These are phyloP conservation scores for Calidris pygmaea DNA, from an alignment of 2,113 vertebrate genomes.

Conservation along the genomic window DNA sequence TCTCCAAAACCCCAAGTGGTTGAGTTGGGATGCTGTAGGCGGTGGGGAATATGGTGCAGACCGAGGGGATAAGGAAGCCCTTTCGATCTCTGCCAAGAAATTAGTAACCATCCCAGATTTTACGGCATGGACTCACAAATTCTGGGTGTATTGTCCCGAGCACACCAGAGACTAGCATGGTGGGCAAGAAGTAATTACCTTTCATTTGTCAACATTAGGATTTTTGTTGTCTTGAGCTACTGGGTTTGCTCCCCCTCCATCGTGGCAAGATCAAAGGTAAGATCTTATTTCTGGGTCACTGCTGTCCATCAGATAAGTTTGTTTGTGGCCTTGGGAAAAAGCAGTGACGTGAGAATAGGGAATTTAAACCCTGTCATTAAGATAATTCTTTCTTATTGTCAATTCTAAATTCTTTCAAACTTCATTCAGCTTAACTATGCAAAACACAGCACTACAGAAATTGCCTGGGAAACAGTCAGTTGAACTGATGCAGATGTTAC, in stretches of 20 bases:
- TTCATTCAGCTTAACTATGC: conserved; percentile 23
- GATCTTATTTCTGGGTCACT: conserved; percentile 53
- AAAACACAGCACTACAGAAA: not conserved
- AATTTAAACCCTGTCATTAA: conserved; percentile 46
- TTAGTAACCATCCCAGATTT: not conserved
- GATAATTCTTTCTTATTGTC: conserved; percentile 55
- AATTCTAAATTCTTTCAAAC: conserved; percentile 60
- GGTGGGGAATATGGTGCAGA: not conserved
- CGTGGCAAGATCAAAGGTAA: conserved; percentile 50
- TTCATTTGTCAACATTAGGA: conserved; percentile 37
- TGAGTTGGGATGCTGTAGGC: not conserved
- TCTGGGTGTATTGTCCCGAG: not conserved
- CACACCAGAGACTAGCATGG: not conserved
- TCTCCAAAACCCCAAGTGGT: not conserved
- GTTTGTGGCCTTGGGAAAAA: conserved; percentile 38
- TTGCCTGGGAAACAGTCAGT: not conserved
- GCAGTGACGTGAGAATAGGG: not conserved
- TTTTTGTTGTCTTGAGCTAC: conserved; percentile 43
- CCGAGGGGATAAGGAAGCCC: not conserved
- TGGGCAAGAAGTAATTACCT: conserved; percentile 16
- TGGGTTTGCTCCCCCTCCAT: not conserved
- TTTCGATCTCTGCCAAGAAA: not conserved
- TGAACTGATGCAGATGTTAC: not conserved
- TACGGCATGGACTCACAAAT: not conserved
- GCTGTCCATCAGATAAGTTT: conserved; percentile 36